phyloP scores from a whole-genome alignment of 2,888 invertebrate species.

The Holacanthella duospinosa region DNA sequence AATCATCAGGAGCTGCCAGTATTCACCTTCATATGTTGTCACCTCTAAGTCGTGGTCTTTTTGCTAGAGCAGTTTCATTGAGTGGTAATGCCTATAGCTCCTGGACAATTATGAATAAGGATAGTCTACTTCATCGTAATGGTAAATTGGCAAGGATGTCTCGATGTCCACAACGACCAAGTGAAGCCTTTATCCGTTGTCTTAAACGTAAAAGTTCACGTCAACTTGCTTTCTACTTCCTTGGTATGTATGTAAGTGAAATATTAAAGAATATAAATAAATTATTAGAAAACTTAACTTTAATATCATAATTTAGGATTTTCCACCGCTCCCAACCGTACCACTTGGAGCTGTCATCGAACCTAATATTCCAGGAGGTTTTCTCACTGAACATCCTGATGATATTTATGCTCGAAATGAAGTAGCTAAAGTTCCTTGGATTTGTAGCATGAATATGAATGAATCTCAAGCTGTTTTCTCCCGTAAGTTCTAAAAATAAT shows the following conservation, averaged over 20 bases:
- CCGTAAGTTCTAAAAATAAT: slow-evolving; percentile 12
- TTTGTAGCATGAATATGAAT: slow-evolving; percentile 21
- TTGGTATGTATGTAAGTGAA: background rate
- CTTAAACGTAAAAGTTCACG: background rate
- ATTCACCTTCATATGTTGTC: slow-evolving; percentile 9
- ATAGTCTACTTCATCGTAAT: background rate
- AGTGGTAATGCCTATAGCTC: slow-evolving; percentile 7
- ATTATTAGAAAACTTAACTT: background rate
- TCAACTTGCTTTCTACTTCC: background rate
- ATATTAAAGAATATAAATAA: background rate
- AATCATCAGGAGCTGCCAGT: background rate
- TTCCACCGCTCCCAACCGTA: background rate
- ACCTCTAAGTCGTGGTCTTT: background rate
- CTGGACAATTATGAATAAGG: background rate
- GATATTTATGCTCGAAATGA: slow-evolving; percentile 20
- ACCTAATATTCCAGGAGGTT: slow-evolving; percentile 12
- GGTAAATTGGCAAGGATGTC: background rate
- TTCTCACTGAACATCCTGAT: slow-evolving; percentile 21
- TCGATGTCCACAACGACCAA: background rate
- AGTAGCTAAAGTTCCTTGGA: slow-evolving; percentile 24
- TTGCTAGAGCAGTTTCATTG: slow-evolving; percentile 3
- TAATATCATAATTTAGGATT: background rate
- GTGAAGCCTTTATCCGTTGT: slow-evolving; percentile 3
- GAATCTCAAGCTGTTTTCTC: slow-evolving; percentile 28
- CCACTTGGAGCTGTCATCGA: slow-evolving; percentile 4